phyloP scores from a whole-genome alignment of 2,113 vertebrate species.

The Odontophorus gujanensis region DNA sequence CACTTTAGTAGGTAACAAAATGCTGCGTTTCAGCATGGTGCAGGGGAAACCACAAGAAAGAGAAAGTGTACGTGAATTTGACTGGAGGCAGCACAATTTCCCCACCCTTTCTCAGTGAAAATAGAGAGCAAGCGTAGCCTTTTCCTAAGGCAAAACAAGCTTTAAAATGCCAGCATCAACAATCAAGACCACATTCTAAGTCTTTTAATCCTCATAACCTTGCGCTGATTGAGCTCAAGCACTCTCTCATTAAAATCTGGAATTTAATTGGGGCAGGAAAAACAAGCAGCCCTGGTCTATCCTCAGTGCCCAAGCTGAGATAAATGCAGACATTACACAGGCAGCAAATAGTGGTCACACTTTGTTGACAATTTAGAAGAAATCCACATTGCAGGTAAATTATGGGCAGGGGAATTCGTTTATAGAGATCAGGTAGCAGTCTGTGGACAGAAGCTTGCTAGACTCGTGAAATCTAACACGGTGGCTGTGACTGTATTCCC shows the following conservation, averaged over 20 bases:
- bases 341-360: not conserved
- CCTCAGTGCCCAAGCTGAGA: not conserved
- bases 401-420: not conserved
- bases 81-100: not conserved
- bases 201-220: slow-evolving; percentile 3
- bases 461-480: not conserved
- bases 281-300: not conserved
- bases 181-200: not conserved
- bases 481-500: not conserved
- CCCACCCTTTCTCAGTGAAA: not conserved
- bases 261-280: slow-evolving; percentile 42
- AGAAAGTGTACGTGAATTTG: slow-evolving; percentile 28
- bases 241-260: slow-evolving; percentile 28
- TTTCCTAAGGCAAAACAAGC: not conserved
- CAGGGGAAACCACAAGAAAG: slow-evolving; percentile 47
- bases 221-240: not conserved
- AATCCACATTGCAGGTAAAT: not conserved
- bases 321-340: not conserved
- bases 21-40: slow-evolving; percentile 39
- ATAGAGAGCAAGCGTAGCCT: not conserved
- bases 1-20: slow-evolving; percentile 72
- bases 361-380: not conserved
- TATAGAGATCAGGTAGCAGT: not conserved
- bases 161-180: not conserved
- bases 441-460: not conserved